These are phyloP conservation scores for Dryococelus australis DNA, from an alignment of 2,888 invertebrate species.

Conservation along the genomic window DNA sequence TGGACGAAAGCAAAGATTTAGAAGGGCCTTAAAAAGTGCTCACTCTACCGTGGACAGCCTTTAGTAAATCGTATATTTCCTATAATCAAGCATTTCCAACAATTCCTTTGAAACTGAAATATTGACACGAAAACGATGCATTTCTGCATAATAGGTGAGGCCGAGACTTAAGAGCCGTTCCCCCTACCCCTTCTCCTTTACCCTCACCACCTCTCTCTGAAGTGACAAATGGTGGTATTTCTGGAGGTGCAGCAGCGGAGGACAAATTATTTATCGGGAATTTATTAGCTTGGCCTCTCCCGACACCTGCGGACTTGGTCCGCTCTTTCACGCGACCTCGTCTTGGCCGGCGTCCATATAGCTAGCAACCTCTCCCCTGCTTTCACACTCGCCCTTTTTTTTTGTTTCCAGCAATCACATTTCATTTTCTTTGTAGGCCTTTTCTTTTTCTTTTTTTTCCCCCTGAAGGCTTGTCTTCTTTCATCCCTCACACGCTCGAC, in stretches of 20 bases:
- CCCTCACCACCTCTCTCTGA: not conserved
- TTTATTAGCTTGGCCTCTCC: not conserved
- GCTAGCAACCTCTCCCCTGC: not conserved
- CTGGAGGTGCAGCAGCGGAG: not conserved
- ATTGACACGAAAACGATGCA: no score
- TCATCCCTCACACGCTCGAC: not conserved
- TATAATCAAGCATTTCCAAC: no score
- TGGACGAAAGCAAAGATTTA: no score
- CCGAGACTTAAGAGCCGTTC: no score
- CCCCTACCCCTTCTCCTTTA: not conserved
- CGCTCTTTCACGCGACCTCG: not conserved
- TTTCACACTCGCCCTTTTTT: not conserved
- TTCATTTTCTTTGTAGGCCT: not conserved
- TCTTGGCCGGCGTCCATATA: not conserved
- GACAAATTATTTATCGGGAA: conserved; percentile 24
- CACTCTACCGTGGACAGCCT: no score
- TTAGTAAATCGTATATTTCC: no score
- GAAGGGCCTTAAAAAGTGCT: no score
- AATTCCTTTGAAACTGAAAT: no score
- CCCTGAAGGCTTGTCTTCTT: not conserved
- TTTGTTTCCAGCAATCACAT: not conserved
- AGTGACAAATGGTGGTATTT: conserved; percentile 11
- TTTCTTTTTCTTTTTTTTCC: not conserved
- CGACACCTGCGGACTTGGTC: not conserved
- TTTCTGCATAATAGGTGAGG: no score